Evolutionary conservation across 2,888 invertebrate species (phyloP).

Genomic region (Philonicus albiceps): DNA sequence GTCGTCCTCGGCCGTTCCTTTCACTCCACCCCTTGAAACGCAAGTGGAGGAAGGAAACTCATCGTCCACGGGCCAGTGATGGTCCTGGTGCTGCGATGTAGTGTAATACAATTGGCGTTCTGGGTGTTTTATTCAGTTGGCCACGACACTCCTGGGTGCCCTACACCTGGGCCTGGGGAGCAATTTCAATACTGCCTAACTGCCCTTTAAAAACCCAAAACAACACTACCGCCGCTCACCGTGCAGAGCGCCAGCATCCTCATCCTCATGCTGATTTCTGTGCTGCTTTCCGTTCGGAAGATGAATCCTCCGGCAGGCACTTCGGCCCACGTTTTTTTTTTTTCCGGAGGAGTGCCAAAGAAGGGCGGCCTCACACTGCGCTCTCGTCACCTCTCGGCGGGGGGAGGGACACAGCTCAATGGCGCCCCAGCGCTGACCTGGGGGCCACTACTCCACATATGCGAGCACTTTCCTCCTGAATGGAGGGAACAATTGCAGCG

Average conservation of each 20-base stretch:
- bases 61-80: conserved; percentile 33
- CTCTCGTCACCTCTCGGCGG: background rate
- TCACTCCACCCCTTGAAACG: background rate
- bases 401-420: background rate
- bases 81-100: conserved; percentile 52
- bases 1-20: background rate
- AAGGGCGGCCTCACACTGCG: background rate
- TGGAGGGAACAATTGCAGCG: conserved; percentile 28
- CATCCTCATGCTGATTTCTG: background rate
- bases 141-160: conserved; percentile 65
- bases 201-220: conserved; percentile 64
- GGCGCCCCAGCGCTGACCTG: background rate
- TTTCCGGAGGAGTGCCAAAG: background rate
- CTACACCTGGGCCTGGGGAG: conserved; percentile 64
- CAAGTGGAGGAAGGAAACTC: background rate
- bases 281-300: background rate
- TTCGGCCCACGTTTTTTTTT: background rate
- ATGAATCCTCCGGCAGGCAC: conserved; percentile 8
- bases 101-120: conserved; percentile 62
- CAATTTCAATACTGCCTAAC: conserved; percentile 63
- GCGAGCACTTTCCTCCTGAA: background rate
- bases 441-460: conserved; percentile 12
- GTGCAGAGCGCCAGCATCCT: background rate
- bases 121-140: conserved; percentile 63
- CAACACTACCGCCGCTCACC: conserved; percentile 56